These are phyloP conservation scores for Montipora foliosa DNA, from an alignment of 64 coral and sea anemone genomes.

Conservation along the genomic window DNA sequence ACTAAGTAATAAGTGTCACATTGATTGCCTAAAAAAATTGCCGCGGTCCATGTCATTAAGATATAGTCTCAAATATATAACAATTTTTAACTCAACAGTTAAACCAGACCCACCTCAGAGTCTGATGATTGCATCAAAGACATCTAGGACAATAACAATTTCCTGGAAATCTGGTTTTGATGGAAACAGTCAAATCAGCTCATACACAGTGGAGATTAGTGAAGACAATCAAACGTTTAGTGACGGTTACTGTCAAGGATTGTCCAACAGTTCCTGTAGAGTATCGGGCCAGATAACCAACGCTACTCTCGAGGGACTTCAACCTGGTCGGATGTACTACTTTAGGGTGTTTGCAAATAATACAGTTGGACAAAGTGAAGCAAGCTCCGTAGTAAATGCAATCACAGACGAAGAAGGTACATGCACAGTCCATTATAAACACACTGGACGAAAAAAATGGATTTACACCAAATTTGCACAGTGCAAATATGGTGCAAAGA, in stretches of 20 bases:
- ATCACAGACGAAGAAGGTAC: slow-evolving; percentile 40
- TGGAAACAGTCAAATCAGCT: background rate
- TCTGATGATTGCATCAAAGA: background rate
- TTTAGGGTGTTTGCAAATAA: background rate
- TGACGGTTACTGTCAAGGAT: background rate
- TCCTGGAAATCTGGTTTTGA: slow-evolving; percentile 20
- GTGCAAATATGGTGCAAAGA: too few relatives aligned
- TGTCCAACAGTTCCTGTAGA: background rate
- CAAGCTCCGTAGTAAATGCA: background rate
- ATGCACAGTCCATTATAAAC: too few relatives aligned
- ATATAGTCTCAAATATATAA: too few relatives aligned
- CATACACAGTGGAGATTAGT: slow-evolving; percentile 3
- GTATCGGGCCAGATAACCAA: background rate
- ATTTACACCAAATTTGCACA: too few relatives aligned
- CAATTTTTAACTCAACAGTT: background rate
- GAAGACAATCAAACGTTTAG: background rate
- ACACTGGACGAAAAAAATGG: too few relatives aligned
- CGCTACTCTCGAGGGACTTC: background rate
- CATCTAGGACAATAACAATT: background rate
- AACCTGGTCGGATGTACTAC: background rate
- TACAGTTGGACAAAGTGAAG: background rate
- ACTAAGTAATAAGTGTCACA: too few relatives aligned
- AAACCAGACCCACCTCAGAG: background rate
- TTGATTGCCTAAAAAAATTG: too few relatives aligned
- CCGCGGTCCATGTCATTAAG: too few relatives aligned